These are phyloP conservation scores for Vidua macroura DNA, from an alignment of 2,113 vertebrate species.

Conservation along the genomic window DNA sequence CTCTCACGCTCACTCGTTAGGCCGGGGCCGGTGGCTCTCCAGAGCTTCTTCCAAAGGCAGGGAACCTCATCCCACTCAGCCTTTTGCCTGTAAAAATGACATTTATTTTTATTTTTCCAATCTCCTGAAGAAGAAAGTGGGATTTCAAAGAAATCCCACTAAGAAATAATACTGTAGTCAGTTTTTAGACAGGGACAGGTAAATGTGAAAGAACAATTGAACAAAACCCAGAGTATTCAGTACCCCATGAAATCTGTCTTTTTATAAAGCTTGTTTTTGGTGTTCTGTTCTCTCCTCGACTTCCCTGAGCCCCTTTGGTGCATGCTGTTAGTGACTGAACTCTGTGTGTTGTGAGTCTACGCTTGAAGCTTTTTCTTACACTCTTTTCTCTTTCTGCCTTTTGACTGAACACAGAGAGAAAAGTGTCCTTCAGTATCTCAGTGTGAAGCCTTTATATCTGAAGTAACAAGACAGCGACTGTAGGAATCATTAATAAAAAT, in stretches of 20 bases:
- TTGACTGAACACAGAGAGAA: conserved; percentile 85
- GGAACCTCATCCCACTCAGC: neutral
- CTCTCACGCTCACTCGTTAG: conserved; percentile 38
- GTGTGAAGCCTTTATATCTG: conserved; percentile 86
- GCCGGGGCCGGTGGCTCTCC: neutral
- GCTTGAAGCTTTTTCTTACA: conserved; percentile 71
- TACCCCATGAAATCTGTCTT: neutral
- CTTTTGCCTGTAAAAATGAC: conserved; percentile 11
- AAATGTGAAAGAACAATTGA: neutral
- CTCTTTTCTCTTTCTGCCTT: conserved; percentile 82
- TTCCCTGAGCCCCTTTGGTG: conserved; percentile 66
- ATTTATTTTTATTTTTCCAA: neutral
- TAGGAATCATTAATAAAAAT: conserved; percentile 76
- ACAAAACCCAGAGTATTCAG: neutral
- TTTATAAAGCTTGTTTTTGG: conserved; percentile 33
- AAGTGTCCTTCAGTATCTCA: conserved; percentile 92
- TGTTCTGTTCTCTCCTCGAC: conserved; percentile 52
- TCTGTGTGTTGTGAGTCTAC: conserved; percentile 64
- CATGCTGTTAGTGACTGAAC: conserved; percentile 68
- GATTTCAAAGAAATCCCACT: neutral
- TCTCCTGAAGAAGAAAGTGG: neutral
- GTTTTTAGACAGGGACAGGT: neutral
- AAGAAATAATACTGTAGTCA: neutral
- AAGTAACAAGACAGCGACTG: conserved; percentile 85
- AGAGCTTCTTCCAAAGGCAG: conserved; percentile 30